Evolutionary conservation across 2,888 invertebrate species (phyloP).

Genomic region (Ophioninae sp.): DNA sequence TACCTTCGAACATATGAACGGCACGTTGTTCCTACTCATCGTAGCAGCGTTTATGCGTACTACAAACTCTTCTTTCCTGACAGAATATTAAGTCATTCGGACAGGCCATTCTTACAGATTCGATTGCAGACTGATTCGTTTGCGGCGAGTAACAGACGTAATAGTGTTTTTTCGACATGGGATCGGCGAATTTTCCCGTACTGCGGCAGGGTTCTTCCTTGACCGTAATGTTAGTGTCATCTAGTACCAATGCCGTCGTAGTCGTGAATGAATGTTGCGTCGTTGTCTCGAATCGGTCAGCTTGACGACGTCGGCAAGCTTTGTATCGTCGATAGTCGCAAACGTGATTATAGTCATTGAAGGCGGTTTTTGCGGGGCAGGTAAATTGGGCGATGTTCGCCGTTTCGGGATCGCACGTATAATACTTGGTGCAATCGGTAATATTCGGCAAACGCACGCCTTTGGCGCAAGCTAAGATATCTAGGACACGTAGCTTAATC

Average conservation of each 20-base stretch:
- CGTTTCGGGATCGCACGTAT: conserved; percentile 81
- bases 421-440: conserved; percentile 82
- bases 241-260: background rate
- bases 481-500: conserved; percentile 67
- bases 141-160: conserved; percentile 81
- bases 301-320: conserved; percentile 75
- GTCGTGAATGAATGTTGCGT: background rate
- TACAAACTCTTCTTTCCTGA: conserved; percentile 80
- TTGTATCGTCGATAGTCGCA: conserved; percentile 81
- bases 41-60: conserved; percentile 77
- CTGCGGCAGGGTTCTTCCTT: conserved; percentile 76
- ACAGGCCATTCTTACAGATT: conserved; percentile 81
- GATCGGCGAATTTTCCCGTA: conserved; percentile 81
- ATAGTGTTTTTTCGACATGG: conserved; percentile 80
- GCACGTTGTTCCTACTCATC: conserved; percentile 14
- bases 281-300: conserved; percentile 65
- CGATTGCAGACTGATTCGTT: conserved; percentile 78
- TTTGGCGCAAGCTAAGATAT: conserved; percentile 80
- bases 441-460: conserved; percentile 81
- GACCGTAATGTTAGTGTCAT: conserved; percentile 7
- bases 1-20: background rate
- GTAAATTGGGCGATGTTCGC: conserved; percentile 80
- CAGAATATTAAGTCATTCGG: conserved; percentile 82
- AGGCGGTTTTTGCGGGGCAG: conserved; percentile 82
- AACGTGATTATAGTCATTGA: conserved; percentile 80